Percentiles rank a stretch among this genome's conserved stretches.
phyloP scores from a whole-genome alignment of 2,888 invertebrate species.

The Punctoribates punctum region DNA sequence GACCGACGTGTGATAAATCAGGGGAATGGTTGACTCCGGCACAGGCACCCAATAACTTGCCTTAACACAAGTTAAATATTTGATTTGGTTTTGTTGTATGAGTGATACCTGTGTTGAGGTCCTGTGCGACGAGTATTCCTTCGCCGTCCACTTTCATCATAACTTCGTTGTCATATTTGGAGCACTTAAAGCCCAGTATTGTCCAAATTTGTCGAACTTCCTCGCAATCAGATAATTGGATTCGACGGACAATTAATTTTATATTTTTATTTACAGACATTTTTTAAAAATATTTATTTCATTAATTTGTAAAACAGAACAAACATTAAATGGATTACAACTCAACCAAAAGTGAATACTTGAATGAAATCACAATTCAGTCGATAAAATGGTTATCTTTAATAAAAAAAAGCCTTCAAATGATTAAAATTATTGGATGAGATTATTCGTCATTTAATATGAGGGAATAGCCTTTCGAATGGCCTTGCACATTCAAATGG shows the following conservation, averaged over 20 bases:
- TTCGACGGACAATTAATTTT: neutral
- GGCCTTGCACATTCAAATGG: too few species aligned
- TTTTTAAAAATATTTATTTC: too few species aligned
- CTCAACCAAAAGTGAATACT: too few species aligned
- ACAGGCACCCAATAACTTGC: neutral
- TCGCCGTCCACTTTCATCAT: neutral
- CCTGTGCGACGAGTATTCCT: neutral
- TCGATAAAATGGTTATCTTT: too few species aligned
- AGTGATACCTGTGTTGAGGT: neutral
- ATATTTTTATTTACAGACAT: too few species aligned
- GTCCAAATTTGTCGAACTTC: neutral
- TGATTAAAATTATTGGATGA: too few species aligned
- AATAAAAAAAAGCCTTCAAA: too few species aligned
- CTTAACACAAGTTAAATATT: neutral
- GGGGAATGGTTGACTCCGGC: conserved; percentile 18
- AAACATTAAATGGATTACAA: too few species aligned
- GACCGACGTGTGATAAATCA: conserved; percentile 44
- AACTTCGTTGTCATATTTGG: neutral
- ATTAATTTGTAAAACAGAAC: too few species aligned
- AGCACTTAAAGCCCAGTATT: neutral
- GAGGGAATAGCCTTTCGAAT: too few species aligned
- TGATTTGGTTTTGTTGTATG: neutral
- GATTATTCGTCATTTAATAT: too few species aligned
- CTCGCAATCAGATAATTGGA: neutral
- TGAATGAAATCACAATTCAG: too few species aligned